phyloP scores from a whole-genome alignment of 2,888 invertebrate species.

The Slavum lentiscoides region DNA sequence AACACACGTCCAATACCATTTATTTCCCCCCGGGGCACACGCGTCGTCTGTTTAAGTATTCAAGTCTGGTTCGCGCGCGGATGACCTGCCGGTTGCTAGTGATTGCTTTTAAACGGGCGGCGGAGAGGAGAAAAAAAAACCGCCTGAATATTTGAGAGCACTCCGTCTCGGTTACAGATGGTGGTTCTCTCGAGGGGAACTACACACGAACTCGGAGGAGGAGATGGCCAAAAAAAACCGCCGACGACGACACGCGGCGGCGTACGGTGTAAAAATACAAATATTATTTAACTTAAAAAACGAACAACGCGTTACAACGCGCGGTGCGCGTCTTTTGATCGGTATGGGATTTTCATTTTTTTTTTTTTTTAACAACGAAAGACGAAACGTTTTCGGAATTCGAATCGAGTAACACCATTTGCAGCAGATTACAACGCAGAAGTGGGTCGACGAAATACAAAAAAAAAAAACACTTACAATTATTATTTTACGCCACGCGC shows the following conservation, averaged over 20 bases:
- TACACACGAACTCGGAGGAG: conserved; percentile 3
- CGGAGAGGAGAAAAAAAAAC: conserved; percentile 17
- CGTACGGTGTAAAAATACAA: conserved; percentile 7
- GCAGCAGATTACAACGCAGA: too few species aligned
- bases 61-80: conserved; percentile 44
- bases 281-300: neutral
- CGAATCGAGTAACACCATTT: too few species aligned
- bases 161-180: conserved; percentile 51
- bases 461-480: too few species aligned
- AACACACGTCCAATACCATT: conserved; percentile 40
- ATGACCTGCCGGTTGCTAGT: conserved; percentile 51
- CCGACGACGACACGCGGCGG: neutral
- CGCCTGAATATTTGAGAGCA: conserved; percentile 52
- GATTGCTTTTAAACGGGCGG: conserved; percentile 49
- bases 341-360: too few species aligned
- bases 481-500: too few species aligned
- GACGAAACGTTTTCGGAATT: too few species aligned
- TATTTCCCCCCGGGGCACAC: conserved; percentile 46
- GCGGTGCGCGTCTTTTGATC: neutral
- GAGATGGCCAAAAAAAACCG: conserved; percentile 15
- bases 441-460: too few species aligned
- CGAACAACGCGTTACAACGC: neutral
- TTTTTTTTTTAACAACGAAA: too few species aligned
- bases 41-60: conserved; percentile 48
- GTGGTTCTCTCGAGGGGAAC: conserved; percentile 30